Conservation (phyloP, 2,113 vertebrate species). For the Leptodactylus fuscus region DNA sequence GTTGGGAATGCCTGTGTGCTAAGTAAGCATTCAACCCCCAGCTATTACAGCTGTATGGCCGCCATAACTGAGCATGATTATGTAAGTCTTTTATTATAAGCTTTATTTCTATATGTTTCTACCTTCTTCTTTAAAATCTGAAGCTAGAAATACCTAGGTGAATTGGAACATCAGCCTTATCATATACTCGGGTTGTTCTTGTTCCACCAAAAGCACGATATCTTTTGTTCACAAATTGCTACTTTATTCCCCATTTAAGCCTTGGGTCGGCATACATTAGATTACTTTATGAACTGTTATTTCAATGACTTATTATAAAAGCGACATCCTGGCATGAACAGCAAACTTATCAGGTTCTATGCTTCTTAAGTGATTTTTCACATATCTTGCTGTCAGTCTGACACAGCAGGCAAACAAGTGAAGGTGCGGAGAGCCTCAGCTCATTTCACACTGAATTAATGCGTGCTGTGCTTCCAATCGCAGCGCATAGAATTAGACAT, state of each 20-base stretch:
- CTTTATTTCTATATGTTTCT: not conserved
- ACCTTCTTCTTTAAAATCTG: not conserved
- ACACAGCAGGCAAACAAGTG: conserved; percentile 23
- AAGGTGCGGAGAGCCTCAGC: conserved; percentile 43
- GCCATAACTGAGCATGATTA: no score
- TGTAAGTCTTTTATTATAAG: not conserved
- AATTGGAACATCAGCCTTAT: not conserved
- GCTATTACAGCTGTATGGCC: no score
- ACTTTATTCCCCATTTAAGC: not conserved
- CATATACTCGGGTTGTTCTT: not conserved
- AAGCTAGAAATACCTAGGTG: not conserved
- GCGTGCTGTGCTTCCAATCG: conserved; percentile 36
- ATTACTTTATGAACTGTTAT: conserved; percentile 18
- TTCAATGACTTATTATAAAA: conserved; percentile 34
- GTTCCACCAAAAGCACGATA: not conserved
- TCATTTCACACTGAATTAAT: conserved; percentile 54
- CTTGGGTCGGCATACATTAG: not conserved
- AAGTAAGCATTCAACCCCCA: no score
- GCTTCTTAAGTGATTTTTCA: conserved; percentile 51
- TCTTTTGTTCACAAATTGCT: not conserved
- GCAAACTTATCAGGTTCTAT: conserved; percentile 36
- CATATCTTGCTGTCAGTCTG: conserved; percentile 30
- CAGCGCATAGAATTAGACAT: conserved; percentile 41
- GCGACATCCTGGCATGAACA: not conserved
- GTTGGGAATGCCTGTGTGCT: no score